These are phyloP conservation scores for Helleia helle DNA, from an alignment of 2,888 invertebrate genomes.

Conservation along the genomic window DNA sequence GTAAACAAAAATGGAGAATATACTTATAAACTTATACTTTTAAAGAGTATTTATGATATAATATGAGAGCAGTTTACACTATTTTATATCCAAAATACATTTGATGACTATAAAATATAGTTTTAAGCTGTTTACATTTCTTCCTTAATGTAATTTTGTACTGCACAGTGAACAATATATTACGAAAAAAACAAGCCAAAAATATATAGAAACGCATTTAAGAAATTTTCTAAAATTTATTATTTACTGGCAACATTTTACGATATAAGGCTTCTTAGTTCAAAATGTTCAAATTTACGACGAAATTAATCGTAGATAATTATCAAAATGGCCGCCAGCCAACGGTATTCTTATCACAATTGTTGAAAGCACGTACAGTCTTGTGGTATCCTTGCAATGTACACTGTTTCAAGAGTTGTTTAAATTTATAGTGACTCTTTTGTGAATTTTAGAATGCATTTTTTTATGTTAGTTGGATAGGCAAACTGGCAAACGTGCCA, in stretches of 20 bases:
- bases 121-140: too few relatives aligned
- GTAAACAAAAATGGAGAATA: slow-evolving; percentile 23
- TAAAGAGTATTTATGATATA: too few relatives aligned
- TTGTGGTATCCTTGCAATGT: background rate
- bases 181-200: background rate
- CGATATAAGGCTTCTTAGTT: slow-evolving; percentile 3
- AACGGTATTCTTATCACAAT: slow-evolving; percentile 12
- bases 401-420: slow-evolving; percentile 1
- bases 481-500: too few relatives aligned
- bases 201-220: background rate
- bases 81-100: too few relatives aligned
- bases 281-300: slow-evolving; percentile 2
- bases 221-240: slow-evolving; percentile 4
- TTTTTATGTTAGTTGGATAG: too few relatives aligned
- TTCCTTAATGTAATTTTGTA: too few relatives aligned
- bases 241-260: slow-evolving; percentile 3
- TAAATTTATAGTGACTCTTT: background rate
- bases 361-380: slow-evolving; percentile 2
- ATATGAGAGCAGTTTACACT: too few relatives aligned
- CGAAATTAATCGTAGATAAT: slow-evolving; percentile 19
- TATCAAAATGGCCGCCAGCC: slow-evolving; percentile 16
- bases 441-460: too few relatives aligned
- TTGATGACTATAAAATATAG: too few relatives aligned
- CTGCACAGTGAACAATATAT: too few relatives aligned
- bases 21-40: slow-evolving; percentile 7